Base-by-base conservation (phyloP, 2,888 invertebrate species). In the Morpho helenor region DNA sequence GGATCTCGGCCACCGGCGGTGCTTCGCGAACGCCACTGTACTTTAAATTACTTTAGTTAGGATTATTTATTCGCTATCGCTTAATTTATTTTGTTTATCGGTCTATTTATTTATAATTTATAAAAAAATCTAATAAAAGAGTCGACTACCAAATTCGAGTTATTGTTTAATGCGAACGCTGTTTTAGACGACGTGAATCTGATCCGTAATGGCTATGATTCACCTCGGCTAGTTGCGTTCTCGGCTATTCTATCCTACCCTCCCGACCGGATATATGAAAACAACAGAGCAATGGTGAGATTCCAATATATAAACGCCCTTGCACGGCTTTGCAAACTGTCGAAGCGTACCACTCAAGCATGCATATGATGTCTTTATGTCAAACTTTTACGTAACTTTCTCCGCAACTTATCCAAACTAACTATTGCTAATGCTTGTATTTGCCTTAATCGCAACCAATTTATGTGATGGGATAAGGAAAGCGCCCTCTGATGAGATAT, bases 391-490 rank as follows among this genome's bases (percentile, higher is more conserved):
- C 69, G 71, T 87, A 88, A 87, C 79, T 83, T 86, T 88, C 84
- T 76, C 73, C 73, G 87, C 86, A 74, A 85, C 86, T 90, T 68
- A 88, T 79, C 76, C 73, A 77, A 68, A 78, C 79, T 91, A 89
- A 91, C 81, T 69, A 67, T 48, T 69, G 73, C 79, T 88, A 90
- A 89, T 76, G 91, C 91, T 91, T 91, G 72, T 79, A 81, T 84
- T 74, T 81, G 85, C 86, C 81, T 80, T 85, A 83, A 88, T 84
- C 70, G 71, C 79, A 82, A 80, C 79, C 74, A 72, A 77, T 81
- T 74, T 73, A 84, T 87, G 93, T 93, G 92, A 93, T 94, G 94
- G 94, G 94, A 94, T 94, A 94, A 94, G 94, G 94, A 94, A 93
- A 93, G 92, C 93, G 93, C 93, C 94, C 94, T 93, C 93, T 82